Evolutionary conservation across 2,888 invertebrate species (phyloP), one percentile per base, ranked within the genome.

Genomic region (Eupithecia subumbrata): DNA sequence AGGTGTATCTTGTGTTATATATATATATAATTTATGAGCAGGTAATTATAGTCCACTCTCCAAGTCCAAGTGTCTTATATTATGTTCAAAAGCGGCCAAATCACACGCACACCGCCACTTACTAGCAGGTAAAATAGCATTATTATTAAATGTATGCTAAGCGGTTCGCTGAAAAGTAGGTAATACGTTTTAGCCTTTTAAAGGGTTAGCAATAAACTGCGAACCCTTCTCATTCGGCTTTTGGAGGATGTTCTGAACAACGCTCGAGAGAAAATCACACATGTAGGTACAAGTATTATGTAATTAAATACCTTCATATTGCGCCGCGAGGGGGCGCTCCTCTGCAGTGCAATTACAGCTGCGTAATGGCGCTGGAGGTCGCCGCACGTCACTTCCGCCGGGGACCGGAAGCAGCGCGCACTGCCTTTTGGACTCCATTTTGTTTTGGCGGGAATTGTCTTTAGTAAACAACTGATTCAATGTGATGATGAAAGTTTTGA

Each of bases 351-450:
- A 84, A 86, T 86, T 86, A 85, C 84, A 83, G 83, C 82, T 84
- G 84, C 85, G 85, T 85, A 85, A 86, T 85, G 83, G 82, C 84
- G 77, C 74, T 80, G 82, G 87, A 84, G 85, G 86, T 82, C 64
- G 77, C 82, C 69, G 77, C 80, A 81, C 82, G 82, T 83, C 83
- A 80, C 85, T 82, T 87, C 86, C 89, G 88, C 74, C 78, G 81
- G 79, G 81, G 81, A 80, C 83, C 85, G 88, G 87, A 88, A 81
- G 81, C 82, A 82, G 82, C 83, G 84, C 85, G 81, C 83, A 82
- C 82, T 78, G 78, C 74, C 70, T 76, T 73, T 72, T 64, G 74
- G 71, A 64, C 73, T 72, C 71, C 72, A 72, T 79, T 77, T 79
- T 81, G 77, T 79, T 78, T 78, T 66, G 73, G 71, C 64, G n/a